These are phyloP conservation scores for Melinaea menophilus DNA, from an alignment of 2,888 invertebrate genomes.

Conservation along the genomic window DNA sequence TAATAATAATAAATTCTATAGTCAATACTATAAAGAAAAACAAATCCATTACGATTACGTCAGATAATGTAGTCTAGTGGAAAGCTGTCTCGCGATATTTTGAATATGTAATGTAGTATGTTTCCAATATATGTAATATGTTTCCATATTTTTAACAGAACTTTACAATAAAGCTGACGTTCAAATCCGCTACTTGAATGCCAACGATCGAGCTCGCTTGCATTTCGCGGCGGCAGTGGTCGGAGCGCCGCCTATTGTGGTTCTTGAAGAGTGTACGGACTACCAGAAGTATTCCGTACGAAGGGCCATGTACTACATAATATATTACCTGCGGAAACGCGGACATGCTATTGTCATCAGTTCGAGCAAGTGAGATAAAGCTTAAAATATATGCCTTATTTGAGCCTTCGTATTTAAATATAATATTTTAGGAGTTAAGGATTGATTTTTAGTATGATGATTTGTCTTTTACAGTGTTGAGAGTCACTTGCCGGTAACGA, in stretches of 20 bases:
- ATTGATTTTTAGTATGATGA: slow-evolving; percentile 1
- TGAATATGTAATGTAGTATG: not conserved
- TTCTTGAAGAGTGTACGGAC: slow-evolving; percentile 62
- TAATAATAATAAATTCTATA: no score
- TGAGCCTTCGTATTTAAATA: not conserved
- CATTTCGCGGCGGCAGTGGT: slow-evolving; percentile 58
- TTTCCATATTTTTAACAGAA: slow-evolving; percentile 29
- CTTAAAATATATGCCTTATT: not conserved
- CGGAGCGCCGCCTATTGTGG: slow-evolving; percentile 56
- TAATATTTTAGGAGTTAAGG: no score
- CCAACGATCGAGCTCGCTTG: slow-evolving; percentile 39
- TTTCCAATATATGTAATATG: no score
- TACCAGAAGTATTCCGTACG: slow-evolving; percentile 53
- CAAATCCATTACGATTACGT: no score
- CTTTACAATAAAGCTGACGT: slow-evolving; percentile 28
- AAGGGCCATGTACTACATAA: slow-evolving; percentile 57
- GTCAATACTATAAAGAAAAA: no score
- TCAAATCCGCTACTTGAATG: slow-evolving; percentile 28
- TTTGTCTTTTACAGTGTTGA: slow-evolving; percentile 49
- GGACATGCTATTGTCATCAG: slow-evolving; percentile 57
- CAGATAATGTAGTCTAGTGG: not conserved
- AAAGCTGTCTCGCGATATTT: not conserved
- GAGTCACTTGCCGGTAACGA: slow-evolving; percentile 57
- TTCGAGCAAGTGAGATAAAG: slow-evolving; percentile 46
- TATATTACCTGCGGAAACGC: slow-evolving; percentile 48